Evolutionary conservation across 1,140 invertebrate species (phyloP), one percentile per base, ranked within the genome.

Genomic region (Drosophila ananassae): DNA sequence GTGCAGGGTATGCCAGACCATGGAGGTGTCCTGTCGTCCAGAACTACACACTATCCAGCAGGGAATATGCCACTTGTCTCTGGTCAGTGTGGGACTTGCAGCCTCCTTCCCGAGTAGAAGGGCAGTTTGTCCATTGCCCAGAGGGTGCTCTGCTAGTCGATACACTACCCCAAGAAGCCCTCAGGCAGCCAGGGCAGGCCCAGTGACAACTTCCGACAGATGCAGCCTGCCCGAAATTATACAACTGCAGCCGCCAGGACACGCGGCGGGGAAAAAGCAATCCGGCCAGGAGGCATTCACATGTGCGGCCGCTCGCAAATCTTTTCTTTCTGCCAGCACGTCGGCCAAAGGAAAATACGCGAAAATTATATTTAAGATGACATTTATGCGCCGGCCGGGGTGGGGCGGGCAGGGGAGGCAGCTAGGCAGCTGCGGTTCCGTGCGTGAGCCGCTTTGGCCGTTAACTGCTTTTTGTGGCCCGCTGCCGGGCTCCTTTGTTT

Each of bases 301-400:
- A 85, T 78, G 47, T 85, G 82, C 78, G 74, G 63, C 64, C 74
- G 74, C 74, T 79, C 59, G 82, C 83, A 87, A 89, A 82, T 78
- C 78, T 85, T 85, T 87, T 75, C 71, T 75, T 76, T 25, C 68
- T 53, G n/a, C 44, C 44, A 69, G 50, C 73, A 77, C 55, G 77
- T 67, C 50, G 75, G 47, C 55, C 53, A 72, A 74, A n/a, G 72
- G 77, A 89, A 79, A 83, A 77, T 73, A 76, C 75, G 79, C 76
- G 73, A 87, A 87, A 87, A 87, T 89, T 89, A 89, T 89, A 89
- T 89, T 89, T 89, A 89, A 89, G 83, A 89, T 83, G 83, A 89
- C 83, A 89, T 84, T 82, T 84, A 46, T 84, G 73, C 78, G 41
- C 62, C 77, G 60, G 57, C 21, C 58, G 25, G 9, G n/a, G n/a